Evolutionary conservation across 2,797 vertebrate genomes (phyloP), one percentile per base, ranked within the genome.

Genomic region (Syncerus caffer): DNA sequence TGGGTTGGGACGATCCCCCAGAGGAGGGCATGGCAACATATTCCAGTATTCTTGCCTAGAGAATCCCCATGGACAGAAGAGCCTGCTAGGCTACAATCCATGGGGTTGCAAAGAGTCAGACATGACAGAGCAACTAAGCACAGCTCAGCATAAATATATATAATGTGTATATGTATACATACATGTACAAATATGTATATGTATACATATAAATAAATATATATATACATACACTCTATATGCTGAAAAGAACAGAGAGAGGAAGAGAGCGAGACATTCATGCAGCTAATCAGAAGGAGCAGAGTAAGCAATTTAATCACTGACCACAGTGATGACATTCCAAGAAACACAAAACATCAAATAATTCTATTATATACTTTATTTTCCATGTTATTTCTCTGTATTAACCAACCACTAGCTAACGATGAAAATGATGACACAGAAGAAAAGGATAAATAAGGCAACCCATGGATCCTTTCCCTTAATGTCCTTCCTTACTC

Each of bases 311-410:
- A 25, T 89, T 85, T 62, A 53, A 60, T 79, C 17, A 60, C 15
- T 55, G 80, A 55, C 13, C 38, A 85, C 8, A 71, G 4, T 58
- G 50, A 60, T 88, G 23, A 47, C 21, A 60, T 53, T 45, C 8
- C 51, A 51, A 89, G 80, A 91, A 67, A 85, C 17, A 57, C 10
- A 27, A 85, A n/a, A 2, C 19, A 17, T 67, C 55, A 60, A 82
- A 17, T 11, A 93, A 62, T 14, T 7, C 14, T 85, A 6, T 57
- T 23, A 34, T 31, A 83, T 16, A 13, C 10, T 80, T 89, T 58
- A 42, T 94, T 60, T 78, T n/a, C 71, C 51, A 62, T 67, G n/a
- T 62, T 47, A 89, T 86, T 91, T 82, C 10, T 38, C n/a, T 85
- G 19, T 74, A 47, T 38, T 79, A 60, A 74, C 2, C 25, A 90